Evolutionary conservation across 2,888 invertebrate genomes (phyloP).

Genomic region (Mylabris sibirica): DNA sequence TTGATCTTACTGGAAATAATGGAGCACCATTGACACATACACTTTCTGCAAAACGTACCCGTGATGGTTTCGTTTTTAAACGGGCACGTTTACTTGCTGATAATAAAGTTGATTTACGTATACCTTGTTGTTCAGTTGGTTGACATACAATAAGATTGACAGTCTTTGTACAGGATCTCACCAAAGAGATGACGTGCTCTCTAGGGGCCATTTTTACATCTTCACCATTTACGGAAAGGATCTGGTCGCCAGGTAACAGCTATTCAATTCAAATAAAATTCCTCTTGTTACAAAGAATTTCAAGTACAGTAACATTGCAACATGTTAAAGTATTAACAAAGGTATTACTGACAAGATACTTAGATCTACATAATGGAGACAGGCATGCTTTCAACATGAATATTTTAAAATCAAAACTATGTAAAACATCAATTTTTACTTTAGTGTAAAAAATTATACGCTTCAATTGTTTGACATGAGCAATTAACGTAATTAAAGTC

Average conservation of each 20-base stretch:
- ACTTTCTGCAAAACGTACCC: slow-evolving; percentile 89
- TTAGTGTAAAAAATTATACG: neutral
- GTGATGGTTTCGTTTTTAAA: slow-evolving; percentile 79
- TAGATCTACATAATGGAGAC: too few species aligned
- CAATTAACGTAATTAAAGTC: neutral
- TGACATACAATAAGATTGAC: slow-evolving; percentile 85
- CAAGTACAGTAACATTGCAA: neutral
- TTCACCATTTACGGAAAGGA: slow-evolving; percentile 88
- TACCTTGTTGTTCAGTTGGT: slow-evolving; percentile 68
- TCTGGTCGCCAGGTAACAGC: slow-evolving; percentile 90
- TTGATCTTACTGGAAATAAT: slow-evolving; percentile 73
- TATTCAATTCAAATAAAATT: slow-evolving; percentile 51
- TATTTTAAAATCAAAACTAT: neutral
- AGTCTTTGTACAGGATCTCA: slow-evolving; percentile 79
- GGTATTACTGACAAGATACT: neutral
- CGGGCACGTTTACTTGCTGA: slow-evolving; percentile 88
- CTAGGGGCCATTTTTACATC: slow-evolving; percentile 86
- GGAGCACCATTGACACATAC: slow-evolving; percentile 87
- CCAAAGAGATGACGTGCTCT: slow-evolving; percentile 88
- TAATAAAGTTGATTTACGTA: slow-evolving; percentile 81
- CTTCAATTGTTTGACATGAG: neutral
- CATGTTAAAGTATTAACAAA: too few species aligned
- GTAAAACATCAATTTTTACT: neutral
- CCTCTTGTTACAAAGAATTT: neutral
- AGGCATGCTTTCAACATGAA: neutral